Conservation (phyloP, 2,797 vertebrate genomes). For the Esox masquinongy region DNA sequence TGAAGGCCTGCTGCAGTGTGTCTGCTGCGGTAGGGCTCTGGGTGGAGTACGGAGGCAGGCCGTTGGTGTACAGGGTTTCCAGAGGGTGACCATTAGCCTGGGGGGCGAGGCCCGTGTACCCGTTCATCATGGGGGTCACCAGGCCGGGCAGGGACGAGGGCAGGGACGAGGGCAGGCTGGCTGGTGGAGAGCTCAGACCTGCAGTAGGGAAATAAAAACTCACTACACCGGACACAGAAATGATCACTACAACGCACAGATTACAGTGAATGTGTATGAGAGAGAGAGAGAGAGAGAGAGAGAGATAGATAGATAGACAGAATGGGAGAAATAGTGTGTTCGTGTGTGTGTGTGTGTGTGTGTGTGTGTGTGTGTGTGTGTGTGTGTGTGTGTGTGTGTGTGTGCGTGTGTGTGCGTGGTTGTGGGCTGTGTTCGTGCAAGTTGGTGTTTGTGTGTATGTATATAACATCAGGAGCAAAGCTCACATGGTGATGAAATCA, state of each 20-base stretch:
- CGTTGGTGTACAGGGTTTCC: slow-evolving; percentile 83
- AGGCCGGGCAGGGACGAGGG: slow-evolving; percentile 77
- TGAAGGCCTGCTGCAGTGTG: slow-evolving; percentile 81
- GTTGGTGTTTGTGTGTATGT: not conserved
- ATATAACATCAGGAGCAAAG: not conserved
- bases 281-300: not conserved
- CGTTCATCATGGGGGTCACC: slow-evolving; percentile 79
- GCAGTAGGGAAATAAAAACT: not conserved
- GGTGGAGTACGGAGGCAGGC: slow-evolving; percentile 79
- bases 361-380: not conserved
- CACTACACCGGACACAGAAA: slow-evolving; percentile 1
- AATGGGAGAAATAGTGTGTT: not conserved
- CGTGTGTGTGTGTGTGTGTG: not conserved
- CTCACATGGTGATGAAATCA: not conserved
- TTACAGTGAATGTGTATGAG: not conserved
- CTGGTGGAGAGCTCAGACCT: slow-evolving; percentile 69
- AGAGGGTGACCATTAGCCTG: slow-evolving; percentile 80
- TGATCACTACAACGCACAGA: not conserved
- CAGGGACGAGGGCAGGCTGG: slow-evolving; percentile 62
- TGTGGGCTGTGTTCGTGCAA: not conserved
- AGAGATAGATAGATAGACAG: not conserved
- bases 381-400: not conserved
- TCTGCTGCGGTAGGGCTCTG: slow-evolving; percentile 83
- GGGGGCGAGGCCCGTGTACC: slow-evolving; percentile 80
- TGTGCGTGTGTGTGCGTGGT: not conserved